These are phyloP conservation scores for Paracanthobrama guichenoti DNA, from an alignment of 2,113 vertebrate species.

Conservation along the genomic window DNA sequence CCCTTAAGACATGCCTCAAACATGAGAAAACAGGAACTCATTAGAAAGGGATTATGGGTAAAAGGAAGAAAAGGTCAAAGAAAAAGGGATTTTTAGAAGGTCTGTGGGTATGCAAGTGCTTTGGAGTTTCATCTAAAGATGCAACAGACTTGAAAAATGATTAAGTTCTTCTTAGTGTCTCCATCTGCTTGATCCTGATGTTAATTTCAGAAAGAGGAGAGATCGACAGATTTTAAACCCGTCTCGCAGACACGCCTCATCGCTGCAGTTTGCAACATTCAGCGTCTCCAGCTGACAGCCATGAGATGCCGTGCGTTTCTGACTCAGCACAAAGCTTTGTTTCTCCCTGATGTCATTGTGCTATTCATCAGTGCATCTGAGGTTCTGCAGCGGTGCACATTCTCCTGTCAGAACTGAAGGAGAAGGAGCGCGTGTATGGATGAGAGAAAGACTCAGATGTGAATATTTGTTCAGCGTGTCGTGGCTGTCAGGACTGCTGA, in stretches of 20 bases:
- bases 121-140: constrained; percentile 14
- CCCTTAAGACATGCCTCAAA: constrained; percentile 4
- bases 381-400: constrained; percentile 42
- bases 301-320: neutral
- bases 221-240: neutral
- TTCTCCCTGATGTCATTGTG: constrained; percentile 28
- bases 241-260: neutral
- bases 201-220: neutral
- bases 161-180: constrained; percentile 11
- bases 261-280: neutral
- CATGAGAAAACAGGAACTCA: constrained; percentile 2
- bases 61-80: constrained; percentile 30
- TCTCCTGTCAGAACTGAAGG: constrained; percentile 63
- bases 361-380: constrained; percentile 20
- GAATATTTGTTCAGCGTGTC: constrained; percentile 66
- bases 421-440: constrained; percentile 56
- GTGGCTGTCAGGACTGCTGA: constrained; percentile 61
- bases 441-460: constrained; percentile 67
- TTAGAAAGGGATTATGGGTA: constrained; percentile 28
- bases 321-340: constrained; percentile 33
- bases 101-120: neutral
- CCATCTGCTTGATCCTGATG: constrained; percentile 20
- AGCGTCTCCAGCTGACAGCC: constrained; percentile 6
- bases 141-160: constrained; percentile 17
- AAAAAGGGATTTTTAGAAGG: neutral